These are phyloP conservation scores for Vandiemenella viatica DNA, from an alignment of 2,888 invertebrate genomes.

Conservation along the genomic window DNA sequence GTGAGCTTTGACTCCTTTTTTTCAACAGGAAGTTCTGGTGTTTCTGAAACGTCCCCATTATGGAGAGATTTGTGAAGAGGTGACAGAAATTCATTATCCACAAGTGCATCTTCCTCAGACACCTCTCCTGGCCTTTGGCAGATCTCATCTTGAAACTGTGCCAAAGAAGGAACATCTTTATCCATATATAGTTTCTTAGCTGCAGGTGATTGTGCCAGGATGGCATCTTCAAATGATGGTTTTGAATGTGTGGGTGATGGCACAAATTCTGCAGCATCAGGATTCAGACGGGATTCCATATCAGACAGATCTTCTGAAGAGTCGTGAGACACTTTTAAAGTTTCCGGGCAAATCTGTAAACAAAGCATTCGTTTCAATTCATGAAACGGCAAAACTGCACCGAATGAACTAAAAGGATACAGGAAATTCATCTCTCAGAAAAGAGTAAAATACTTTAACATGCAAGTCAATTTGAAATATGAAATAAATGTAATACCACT, in stretches of 20 bases:
- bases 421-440: too few species aligned
- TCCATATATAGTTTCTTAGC: conserved; percentile 39
- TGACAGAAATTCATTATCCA: too few species aligned
- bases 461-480: too few species aligned
- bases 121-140: conserved; percentile 45
- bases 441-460: too few species aligned
- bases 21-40: conserved; percentile 10
- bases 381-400: neutral
- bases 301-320: conserved; percentile 29
- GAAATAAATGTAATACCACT: too few species aligned
- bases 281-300: conserved; percentile 63
- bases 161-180: conserved; percentile 37
- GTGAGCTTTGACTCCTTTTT: neutral
- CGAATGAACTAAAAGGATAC: neutral
- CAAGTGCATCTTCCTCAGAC: conserved; percentile 31
- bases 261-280: conserved; percentile 73
- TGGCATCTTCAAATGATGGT: conserved; percentile 10
- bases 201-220: conserved; percentile 8
- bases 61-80: too few species aligned
- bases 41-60: too few species aligned
- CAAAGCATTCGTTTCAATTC: too few species aligned
- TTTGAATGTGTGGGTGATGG: conserved; percentile 43
- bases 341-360: neutral
- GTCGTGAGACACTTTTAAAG: conserved; percentile 16
- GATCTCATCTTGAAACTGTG: conserved; percentile 49